Percentiles rank a stretch among this genome's conserved stretches.
phyloP scores from a whole-genome alignment of 2,888 invertebrate species.

The Zygogramma bicolorata region DNA sequence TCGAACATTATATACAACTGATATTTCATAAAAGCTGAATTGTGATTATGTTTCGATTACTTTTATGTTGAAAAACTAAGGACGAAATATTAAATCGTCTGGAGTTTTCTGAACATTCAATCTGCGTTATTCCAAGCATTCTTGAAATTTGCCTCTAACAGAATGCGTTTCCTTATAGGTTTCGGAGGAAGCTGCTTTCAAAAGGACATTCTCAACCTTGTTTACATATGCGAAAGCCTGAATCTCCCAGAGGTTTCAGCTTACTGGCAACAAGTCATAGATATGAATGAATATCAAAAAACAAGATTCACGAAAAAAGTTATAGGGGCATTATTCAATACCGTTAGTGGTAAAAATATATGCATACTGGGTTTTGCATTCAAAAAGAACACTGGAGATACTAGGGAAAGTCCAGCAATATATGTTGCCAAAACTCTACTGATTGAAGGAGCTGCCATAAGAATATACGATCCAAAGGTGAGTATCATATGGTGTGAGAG shows the following conservation, averaged over 20 bases:
- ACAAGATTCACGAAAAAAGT: conserved; percentile 91
- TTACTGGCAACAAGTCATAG: conserved; percentile 98
- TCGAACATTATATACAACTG: too few species aligned
- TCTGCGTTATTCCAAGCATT: too few species aligned
- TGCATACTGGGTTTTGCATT: conserved; percentile 98
- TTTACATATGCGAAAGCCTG: conserved; percentile 96
- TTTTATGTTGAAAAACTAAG: too few species aligned
- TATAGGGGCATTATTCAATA: conserved; percentile 93
- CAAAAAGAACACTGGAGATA: conserved; percentile 99
- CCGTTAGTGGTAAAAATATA: conserved; percentile 95
- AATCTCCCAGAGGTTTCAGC: conserved; percentile 96
- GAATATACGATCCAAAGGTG: conserved; percentile 98
- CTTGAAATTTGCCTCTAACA: too few species aligned
- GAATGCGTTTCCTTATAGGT: conserved; percentile 71
- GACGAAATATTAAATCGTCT: too few species aligned
- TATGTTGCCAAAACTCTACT: conserved; percentile 91
- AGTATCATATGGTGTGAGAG: not conserved
- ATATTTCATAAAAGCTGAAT: too few species aligned
- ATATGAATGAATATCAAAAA: conserved; percentile 97
- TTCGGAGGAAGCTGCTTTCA: conserved; percentile 99
- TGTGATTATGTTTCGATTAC: too few species aligned
- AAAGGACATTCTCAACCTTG: conserved; percentile 97
- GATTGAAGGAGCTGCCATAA: conserved; percentile 94
- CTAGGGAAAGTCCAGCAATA: conserved; percentile 97
- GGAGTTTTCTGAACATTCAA: too few species aligned